Evolutionary conservation across 2,888 invertebrate species (phyloP), one percentile per base, ranked within the genome.

Genomic region (Thera britannica): DNA sequence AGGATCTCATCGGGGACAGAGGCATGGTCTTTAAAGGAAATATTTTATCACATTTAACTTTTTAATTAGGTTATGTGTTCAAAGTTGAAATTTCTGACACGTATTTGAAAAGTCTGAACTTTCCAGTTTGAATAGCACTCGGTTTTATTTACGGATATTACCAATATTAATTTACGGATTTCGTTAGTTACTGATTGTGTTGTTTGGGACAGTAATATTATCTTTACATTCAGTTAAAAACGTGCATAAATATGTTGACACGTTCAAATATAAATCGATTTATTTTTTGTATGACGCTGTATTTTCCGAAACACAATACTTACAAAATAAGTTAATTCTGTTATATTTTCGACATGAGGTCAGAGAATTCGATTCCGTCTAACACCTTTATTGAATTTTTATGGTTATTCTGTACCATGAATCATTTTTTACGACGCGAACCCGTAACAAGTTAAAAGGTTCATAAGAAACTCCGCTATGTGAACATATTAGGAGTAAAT

Each of bases 361-460:
- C 77, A 76, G 68, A 74, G 74, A 77, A 79, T 79, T 82, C 79
- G 82, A 79, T 83, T 82, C 57, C 36, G 49, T 60, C 79, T 80
- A 77, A 79, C 77, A 79, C 76, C 77, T 79, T 84, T 82, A 86
- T 85, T 82, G 83, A 83, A 80, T 84, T 84, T 84, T 85, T 85
- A 87, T 85, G 85, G 81, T 83, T 86, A 86, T 85, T 80, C 79
- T 81, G 75, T 69, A 70, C 72, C 79, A 83, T 83, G 72, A 80
- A 84, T 86, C 84, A 83, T 74, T 78, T 84, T 85, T 86, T 85
- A 86, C 74, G 82, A 80, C 81, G 79, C 72, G 65, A 76, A 74
- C 71, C 68, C 68, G 73, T 82, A 80, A 81, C 79, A 79, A 81
- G 79, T 75, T 73, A 71, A 70, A 73, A 75, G 64, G 69, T 69